Conservation (phyloP, 2,888 invertebrate species). For the Drosophila diplacantha region DNA sequence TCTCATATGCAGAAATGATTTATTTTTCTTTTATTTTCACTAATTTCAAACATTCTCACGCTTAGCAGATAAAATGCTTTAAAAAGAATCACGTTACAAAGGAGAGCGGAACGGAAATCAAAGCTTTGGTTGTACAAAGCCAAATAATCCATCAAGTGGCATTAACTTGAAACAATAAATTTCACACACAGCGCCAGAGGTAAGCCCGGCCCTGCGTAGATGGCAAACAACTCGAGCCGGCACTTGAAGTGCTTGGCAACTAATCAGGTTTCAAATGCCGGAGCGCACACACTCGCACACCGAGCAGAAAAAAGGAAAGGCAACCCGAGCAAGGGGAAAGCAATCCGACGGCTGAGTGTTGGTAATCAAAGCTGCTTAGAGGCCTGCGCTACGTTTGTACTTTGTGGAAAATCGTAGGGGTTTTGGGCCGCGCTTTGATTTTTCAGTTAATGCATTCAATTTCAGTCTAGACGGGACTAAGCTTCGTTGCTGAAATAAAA, state of each 20-base stretch:
- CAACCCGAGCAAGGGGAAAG: slow-evolving; percentile 7
- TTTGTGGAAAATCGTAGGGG: slow-evolving; percentile 16
- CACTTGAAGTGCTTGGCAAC: slow-evolving; percentile 67
- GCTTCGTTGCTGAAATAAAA: slow-evolving; percentile 10
- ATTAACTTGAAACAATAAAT: slow-evolving; percentile 74
- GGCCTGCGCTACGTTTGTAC: slow-evolving; percentile 50
- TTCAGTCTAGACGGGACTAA: slow-evolving; percentile 55
- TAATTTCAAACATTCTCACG: neutral
- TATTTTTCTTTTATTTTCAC: neutral
- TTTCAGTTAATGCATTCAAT: slow-evolving; percentile 29
- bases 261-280: slow-evolving; percentile 71
- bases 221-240: slow-evolving; percentile 26
- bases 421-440: neutral
- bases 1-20: neutral
- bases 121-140: slow-evolving; percentile 54
- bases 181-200: slow-evolving; percentile 52
- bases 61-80: neutral
- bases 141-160: slow-evolving; percentile 75
- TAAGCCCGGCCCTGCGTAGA: slow-evolving; percentile 11
- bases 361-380: slow-evolving; percentile 59
- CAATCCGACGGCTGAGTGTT: slow-evolving; percentile 31
- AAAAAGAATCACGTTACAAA: slow-evolving; percentile 34
- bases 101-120: slow-evolving; percentile 17
- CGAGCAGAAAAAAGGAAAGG: slow-evolving; percentile 13
- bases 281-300: slow-evolving; percentile 24